Base-by-base conservation (phyloP, 2,797 vertebrate genomes). In the Chlorospingus semifuscus region DNA sequence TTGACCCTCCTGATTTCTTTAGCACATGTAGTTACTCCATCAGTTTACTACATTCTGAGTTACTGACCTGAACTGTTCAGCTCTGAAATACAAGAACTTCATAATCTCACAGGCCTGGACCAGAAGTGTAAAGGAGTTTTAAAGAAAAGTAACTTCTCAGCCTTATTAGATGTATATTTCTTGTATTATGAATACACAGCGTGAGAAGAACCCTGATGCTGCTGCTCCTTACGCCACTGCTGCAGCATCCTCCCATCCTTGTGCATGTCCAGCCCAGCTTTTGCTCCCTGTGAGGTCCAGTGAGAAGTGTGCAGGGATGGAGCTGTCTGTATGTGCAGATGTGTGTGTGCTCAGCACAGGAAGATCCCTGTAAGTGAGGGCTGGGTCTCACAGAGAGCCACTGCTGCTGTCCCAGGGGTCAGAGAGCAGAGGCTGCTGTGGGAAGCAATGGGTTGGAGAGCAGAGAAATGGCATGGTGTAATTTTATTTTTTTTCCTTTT, bases 1-100 rank as follows among this genome's bases (percentile, higher is more conserved):
- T 94, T 81, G 77, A 76, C 32, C 56, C 15, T 83, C 47, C 32
- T 90, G 80, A 69, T 90, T 39, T 42, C 17, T 93, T 91, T 83
- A 80, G 17, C 76, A 63, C 44, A 17, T 55, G 36, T 56, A 41
- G 60, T 56, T 85, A n/a, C 59, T 80, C 22, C 56, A 42, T 22
- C 59, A 26, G 23, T 50, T 79, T 75, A 0, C 9, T 70, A 11
- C 36, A 32, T 90, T 85, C 57, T 32, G 23, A 80, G 44, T 66
- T 59, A 32, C 61, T 88, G 64, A 44, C 36, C 47, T 79, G 52
- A 83, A 49, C 63, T 42, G 1, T 36, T 83, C 56, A 42, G 24
- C 34, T 79, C 52, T 79, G 64, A 72, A 79, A 30, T 34, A 82
- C 9, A 64, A 87, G 21, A 87, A 23, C 26, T 83, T 42, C 6